These are phyloP conservation scores for Epistrophe grossulariae DNA, from an alignment of 2,888 invertebrate genomes.

Conservation along the genomic window DNA sequence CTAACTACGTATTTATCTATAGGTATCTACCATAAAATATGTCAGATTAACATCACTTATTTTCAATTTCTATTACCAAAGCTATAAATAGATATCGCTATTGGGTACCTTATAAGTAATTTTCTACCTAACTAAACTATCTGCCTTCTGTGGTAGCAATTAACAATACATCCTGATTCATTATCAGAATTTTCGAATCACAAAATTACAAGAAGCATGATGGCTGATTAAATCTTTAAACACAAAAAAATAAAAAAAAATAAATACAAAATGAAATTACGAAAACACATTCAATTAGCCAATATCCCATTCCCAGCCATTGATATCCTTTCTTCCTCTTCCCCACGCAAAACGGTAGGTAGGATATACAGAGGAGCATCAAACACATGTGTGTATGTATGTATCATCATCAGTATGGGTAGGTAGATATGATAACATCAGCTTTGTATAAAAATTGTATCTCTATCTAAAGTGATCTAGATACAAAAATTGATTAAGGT, in stretches of 20 bases:
- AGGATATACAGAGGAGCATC: not conserved
- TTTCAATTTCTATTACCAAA: not conserved
- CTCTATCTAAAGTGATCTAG: slow-evolving; percentile 63
- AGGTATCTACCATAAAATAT: not conserved
- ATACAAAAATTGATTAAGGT: slow-evolving; percentile 71
- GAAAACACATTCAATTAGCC: slow-evolving; percentile 75
- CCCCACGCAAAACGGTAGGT: no score
- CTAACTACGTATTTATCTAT: not conserved
- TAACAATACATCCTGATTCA: slow-evolving; percentile 68
- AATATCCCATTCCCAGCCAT: slow-evolving; percentile 72
- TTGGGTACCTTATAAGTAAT: not conserved
- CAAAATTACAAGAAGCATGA: slow-evolving; percentile 50
- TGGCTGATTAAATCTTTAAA: slow-evolving; percentile 47
- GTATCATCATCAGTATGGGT: not conserved
- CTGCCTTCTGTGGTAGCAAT: slow-evolving; percentile 50
- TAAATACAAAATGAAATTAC: slow-evolving; percentile 42
- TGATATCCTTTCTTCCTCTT: slow-evolving; percentile 63
- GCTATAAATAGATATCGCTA: not conserved
- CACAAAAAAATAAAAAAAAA: slow-evolving; percentile 25
- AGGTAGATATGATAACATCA: not conserved
- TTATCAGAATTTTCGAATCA: slow-evolving; percentile 47
- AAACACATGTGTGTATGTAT: slow-evolving; percentile 23
- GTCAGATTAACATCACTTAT: slow-evolving; percentile 1
- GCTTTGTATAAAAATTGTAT: not conserved
- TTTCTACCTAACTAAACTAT: not conserved